A percentile compares a stretch with the other conserved stretches of the same genome.
Conservation (phyloP, 2,113 vertebrate genomes). For the Capreolus pygargus region DNA sequence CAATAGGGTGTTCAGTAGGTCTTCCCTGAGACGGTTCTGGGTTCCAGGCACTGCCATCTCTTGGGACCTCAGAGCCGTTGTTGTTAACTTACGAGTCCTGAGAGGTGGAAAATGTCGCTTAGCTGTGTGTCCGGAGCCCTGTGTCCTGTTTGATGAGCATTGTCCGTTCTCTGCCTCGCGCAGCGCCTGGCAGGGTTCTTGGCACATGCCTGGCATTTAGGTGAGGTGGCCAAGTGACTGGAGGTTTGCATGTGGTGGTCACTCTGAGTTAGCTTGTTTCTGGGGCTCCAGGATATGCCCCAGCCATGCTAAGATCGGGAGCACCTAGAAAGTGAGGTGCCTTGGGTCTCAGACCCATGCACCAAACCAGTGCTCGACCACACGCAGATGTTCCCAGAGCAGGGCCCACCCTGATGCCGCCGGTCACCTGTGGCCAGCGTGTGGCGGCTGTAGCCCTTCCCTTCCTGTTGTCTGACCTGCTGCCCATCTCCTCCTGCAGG, state of each 20-base stretch:
- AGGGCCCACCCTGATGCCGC: background rate
- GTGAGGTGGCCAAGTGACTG: background rate
- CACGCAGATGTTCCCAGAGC: background rate
- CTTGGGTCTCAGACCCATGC: background rate
- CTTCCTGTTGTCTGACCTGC: accelerated
- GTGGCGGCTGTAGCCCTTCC: background rate
- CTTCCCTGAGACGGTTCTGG: background rate
- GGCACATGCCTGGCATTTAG: background rate
- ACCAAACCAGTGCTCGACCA: background rate
- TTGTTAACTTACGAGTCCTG: background rate
- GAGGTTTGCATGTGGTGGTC: background rate
- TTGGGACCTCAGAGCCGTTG: background rate
- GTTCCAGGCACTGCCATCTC: background rate
- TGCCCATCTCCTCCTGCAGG: background rate
- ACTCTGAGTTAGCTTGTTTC: background rate
- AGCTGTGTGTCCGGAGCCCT: background rate
- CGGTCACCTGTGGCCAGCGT: background rate
- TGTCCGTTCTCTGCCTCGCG: background rate
- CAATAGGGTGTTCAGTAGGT: accelerated
- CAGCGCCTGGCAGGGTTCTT: background rate
- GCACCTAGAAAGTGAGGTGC: background rate
- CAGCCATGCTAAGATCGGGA: background rate
- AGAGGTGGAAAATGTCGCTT: background rate
- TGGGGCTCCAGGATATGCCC: background rate
- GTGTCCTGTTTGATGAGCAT: accelerated